A percentile compares a stretch with the other conserved stretches of the same genome.
phyloP scores from a whole-genome alignment of 2,888 invertebrate species.

The Amphimallon solstitiale region DNA sequence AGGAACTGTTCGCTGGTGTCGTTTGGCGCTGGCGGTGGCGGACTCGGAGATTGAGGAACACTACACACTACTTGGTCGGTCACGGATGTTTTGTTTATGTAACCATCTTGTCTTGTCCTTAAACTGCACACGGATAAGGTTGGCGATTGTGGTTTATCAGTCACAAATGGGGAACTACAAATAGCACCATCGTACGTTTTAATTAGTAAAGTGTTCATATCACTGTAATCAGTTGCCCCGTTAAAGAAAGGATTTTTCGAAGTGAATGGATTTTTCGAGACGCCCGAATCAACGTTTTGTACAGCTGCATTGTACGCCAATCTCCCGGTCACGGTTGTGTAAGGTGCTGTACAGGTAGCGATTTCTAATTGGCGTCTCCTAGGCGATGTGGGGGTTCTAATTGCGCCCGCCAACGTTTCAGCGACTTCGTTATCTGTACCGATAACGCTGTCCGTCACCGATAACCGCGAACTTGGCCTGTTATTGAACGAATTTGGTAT shows the following conservation, averaged over 20 bases:
- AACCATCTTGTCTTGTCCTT: conserved; percentile 73
- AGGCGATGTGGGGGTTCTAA: conserved; percentile 67
- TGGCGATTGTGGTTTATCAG: conserved; percentile 71
- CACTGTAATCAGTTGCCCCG: conserved; percentile 63
- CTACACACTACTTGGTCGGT: conserved; percentile 40
- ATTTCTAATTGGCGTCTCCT: conserved; percentile 69
- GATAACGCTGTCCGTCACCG: conserved; percentile 70
- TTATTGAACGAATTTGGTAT: conserved; percentile 57
- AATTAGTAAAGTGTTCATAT: conserved; percentile 64
- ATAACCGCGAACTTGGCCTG: conserved; percentile 72
- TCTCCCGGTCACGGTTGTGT: conserved; percentile 72
- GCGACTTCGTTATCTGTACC: conserved; percentile 73
- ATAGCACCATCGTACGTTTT: conserved; percentile 65
- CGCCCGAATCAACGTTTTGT: conserved; percentile 70
- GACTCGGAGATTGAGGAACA: conserved; percentile 69
- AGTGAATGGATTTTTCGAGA: conserved; percentile 51
- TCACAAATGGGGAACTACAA: conserved; percentile 66
- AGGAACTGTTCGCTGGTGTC: conserved; percentile 69
- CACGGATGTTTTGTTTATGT: conserved; percentile 58
- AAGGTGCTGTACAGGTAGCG: conserved; percentile 69
- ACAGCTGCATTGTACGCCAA: conserved; percentile 75
- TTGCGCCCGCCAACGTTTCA: conserved; percentile 68
- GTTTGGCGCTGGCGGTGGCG: conserved; percentile 84
- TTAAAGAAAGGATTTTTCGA: conserved; percentile 61
- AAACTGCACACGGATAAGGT: conserved; percentile 72